phyloP scores from a whole-genome alignment of 1,140 invertebrate species.

The Cotesia chilonis region DNA sequence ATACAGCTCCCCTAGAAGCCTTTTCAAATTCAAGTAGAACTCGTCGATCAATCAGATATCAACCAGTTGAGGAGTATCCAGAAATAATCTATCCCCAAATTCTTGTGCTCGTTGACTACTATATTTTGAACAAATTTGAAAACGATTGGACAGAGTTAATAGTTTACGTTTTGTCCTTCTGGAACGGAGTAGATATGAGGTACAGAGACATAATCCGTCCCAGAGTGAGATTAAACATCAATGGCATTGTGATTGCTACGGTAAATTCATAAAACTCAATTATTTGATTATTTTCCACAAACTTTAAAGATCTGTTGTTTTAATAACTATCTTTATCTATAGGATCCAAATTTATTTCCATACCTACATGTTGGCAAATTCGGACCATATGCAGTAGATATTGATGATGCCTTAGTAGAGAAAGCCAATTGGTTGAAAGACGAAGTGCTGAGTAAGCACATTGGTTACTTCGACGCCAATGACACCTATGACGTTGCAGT shows the following conservation, averaged over 20 bases:
- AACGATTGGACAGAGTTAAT: not conserved
- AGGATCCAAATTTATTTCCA: too few relatives aligned
- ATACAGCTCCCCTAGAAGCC: conserved; percentile 29
- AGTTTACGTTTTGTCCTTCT: conserved; percentile 35
- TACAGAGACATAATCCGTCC: conserved; percentile 33
- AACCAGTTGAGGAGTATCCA: too few relatives aligned
- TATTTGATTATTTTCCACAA: too few relatives aligned
- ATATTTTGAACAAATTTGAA: not conserved
- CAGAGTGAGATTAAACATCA: conserved; percentile 36
- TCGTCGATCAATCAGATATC: too few relatives aligned
- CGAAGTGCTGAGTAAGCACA: conserved; percentile 27
- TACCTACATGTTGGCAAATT: conserved; percentile 11
- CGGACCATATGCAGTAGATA: not conserved
- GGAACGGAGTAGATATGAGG: conserved; percentile 39
- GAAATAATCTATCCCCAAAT: conserved; percentile 22
- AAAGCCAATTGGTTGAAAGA: not conserved
- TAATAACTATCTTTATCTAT: too few relatives aligned
- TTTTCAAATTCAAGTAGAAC: too few relatives aligned
- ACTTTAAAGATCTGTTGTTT: too few relatives aligned
- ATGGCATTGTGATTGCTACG: conserved; percentile 28
- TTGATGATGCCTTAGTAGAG: conserved; percentile 10
- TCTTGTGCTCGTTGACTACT: not conserved
- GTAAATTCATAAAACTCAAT: not conserved
- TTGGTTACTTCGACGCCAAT: conserved; percentile 22
- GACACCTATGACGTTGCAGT: conserved; percentile 39